These are phyloP conservation scores for Callocephalon fimbriatum DNA, from an alignment of 2,113 vertebrate species.

Conservation along the genomic window DNA sequence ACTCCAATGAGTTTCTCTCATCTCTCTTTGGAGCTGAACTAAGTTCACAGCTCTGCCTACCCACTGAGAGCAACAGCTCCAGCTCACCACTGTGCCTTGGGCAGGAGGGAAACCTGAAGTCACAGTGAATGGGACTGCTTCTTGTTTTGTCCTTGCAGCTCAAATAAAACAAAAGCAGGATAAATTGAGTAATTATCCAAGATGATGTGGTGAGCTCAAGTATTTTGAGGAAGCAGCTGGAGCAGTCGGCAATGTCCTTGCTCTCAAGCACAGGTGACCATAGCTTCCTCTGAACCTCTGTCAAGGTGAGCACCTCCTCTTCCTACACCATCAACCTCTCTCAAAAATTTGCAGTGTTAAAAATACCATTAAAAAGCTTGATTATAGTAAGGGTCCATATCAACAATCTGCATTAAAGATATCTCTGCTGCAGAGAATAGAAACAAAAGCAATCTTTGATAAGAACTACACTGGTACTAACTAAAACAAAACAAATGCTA, in stretches of 20 bases:
- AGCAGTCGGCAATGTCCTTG: not conserved
- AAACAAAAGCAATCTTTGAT: not conserved
- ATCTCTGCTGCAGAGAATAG: not conserved
- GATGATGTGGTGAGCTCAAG: not conserved
- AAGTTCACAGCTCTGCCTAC: not conserved
- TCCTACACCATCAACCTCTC: not conserved
- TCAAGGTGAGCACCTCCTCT: not conserved
- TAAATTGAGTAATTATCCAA: not conserved
- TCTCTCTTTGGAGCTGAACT: not conserved
- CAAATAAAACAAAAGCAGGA: not conserved
- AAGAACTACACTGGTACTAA: not conserved
- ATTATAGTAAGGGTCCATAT: not conserved
- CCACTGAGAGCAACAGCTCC: rapidly evolving
- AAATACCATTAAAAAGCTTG: not conserved
- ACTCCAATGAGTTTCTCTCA: rapidly evolving
- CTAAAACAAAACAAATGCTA: not conserved
- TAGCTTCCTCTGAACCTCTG: not conserved
- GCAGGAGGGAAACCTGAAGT: not conserved
- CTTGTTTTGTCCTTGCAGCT: not conserved
- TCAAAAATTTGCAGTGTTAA: not conserved
- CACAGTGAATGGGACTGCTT: not conserved
- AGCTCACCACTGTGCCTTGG: not conserved
- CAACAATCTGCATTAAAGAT: not conserved
- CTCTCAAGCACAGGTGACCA: not conserved
- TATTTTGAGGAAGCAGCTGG: not conserved